Evolutionary conservation across 2,113 vertebrate species (phyloP).

Genomic region (Apaloderma vittatum): DNA sequence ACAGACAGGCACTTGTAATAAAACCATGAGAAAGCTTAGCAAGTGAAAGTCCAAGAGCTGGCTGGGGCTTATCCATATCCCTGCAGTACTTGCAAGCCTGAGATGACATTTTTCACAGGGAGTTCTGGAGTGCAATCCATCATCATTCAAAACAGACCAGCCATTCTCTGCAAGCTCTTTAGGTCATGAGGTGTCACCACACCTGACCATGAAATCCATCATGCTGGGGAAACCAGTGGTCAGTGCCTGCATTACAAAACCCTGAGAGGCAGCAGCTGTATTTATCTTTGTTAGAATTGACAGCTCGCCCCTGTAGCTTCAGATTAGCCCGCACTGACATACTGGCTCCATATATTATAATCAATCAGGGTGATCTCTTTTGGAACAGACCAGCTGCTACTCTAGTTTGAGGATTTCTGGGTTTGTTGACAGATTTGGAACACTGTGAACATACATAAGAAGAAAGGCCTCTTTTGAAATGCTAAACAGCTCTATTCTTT

Average conservation of each 20-base stretch:
- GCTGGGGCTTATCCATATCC: not conserved
- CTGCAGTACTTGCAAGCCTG: slow-evolving; percentile 46
- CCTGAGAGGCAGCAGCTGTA: slow-evolving; percentile 33
- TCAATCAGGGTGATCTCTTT: slow-evolving; percentile 48
- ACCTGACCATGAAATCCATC: slow-evolving; percentile 78
- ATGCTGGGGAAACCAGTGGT: slow-evolving; percentile 64
- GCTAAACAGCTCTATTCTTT: slow-evolving; percentile 39
- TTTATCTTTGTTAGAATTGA: slow-evolving; percentile 79
- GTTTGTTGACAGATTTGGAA: slow-evolving; percentile 5
- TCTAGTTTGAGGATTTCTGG: not conserved
- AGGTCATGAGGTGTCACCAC: slow-evolving; percentile 73
- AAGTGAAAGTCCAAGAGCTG: slow-evolving; percentile 29
- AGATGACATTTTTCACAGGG: slow-evolving; percentile 61
- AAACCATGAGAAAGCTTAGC: not conserved
- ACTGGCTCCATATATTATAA: slow-evolving; percentile 37
- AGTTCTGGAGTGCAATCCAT: slow-evolving; percentile 68
- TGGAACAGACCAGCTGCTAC: slow-evolving; percentile 37
- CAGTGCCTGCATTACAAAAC: slow-evolving; percentile 52
- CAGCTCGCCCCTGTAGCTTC: slow-evolving; percentile 51
- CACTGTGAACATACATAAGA: not conserved
- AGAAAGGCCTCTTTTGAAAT: slow-evolving; percentile 55
- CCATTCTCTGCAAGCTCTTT: slow-evolving; percentile 56
- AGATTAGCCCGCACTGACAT: slow-evolving; percentile 43
- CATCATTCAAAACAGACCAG: slow-evolving; percentile 74
- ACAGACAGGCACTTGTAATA: not conserved